Evolutionary conservation across 2,113 vertebrate species (phyloP), one percentile per base, ranked within the genome.

Genomic region (Siniperca chuatsi): DNA sequence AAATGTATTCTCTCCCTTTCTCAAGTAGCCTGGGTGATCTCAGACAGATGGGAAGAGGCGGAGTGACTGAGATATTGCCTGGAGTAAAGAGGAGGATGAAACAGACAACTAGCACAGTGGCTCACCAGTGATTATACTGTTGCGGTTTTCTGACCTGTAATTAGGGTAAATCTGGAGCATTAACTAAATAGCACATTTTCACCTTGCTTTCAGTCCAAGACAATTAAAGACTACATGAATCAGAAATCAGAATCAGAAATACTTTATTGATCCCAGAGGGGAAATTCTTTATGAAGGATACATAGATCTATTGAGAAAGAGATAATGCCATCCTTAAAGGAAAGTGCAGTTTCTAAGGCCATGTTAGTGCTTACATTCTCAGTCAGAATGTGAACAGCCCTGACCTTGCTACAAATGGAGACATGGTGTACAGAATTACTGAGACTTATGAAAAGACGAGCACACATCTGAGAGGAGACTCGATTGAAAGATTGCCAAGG

Each of bases 11-110:
- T 76, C 57, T 80, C 65, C 10, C 46, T 77, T 79, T 79, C 73
- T 85, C 74, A 64, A 89, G 87, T 77, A 76, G 78, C 84, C 54
- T 55, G 85, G 74, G 64, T 89, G 82, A 90, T 90, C 77, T 77
- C 79, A 81, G 87, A 66, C 85, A 91, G 82, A 90, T 82, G 89
- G 89, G 85, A 87, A 84, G 89, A 89, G 87, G 90, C 69, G 82
- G 76, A 87, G 81, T 70, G 77, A 76, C 64, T 80, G 86, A 75
- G 85, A 84, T 73, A 83, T 37, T 70, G 84, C 80, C 83, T 83
- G 42, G 76, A 89, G 87, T 82, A 87, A 86, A 69, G 81, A 84
- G 60, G 33, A 84, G 79, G 35, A 87, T 79, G 78, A 84, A 78
- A 79, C 77, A 85, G 86, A 88, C 69, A 79, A 64, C 71, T 25